These are phyloP conservation scores for Drosophila jambulina DNA, from an alignment of 1,140 invertebrate genomes.

Conservation along the genomic window DNA sequence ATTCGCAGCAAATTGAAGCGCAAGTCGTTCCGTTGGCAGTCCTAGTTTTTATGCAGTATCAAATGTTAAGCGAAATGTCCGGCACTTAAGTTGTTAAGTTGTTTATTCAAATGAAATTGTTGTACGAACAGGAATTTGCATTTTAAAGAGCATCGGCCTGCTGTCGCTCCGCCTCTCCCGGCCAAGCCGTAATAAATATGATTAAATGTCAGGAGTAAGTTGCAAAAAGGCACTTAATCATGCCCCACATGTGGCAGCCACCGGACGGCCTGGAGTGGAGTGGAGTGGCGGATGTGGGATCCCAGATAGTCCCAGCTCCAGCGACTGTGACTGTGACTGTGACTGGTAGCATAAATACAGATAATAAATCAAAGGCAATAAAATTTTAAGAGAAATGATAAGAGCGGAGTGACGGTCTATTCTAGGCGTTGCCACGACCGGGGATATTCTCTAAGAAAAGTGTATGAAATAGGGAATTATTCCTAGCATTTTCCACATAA, in stretches of 20 bases:
- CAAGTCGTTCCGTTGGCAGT: constrained; percentile 29
- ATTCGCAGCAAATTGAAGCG: constrained; percentile 69
- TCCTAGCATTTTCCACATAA: background rate
- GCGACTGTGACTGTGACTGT: constrained; percentile 21
- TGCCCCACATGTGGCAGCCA: constrained; percentile 66
- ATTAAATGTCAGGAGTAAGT: constrained; percentile 75
- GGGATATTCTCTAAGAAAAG: constrained; percentile 14
- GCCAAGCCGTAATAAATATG: constrained; percentile 62
- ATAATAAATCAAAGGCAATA: constrained; percentile 76
- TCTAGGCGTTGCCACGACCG: constrained; percentile 1
- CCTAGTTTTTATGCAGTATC: constrained; percentile 63
- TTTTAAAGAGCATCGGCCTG: constrained; percentile 56
- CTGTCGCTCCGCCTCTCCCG: background rate
- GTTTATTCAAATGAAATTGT: constrained; percentile 66
- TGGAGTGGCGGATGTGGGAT: constrained; percentile 1
- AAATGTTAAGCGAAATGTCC: constrained; percentile 69
- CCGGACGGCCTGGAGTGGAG: background rate
- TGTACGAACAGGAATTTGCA: constrained; percentile 64
- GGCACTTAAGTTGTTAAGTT: constrained; percentile 50
- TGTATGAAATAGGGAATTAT: background rate
- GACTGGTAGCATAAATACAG: constrained; percentile 66
- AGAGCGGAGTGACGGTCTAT: constrained; percentile 16
- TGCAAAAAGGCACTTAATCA: constrained; percentile 75
- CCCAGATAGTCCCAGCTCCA: constrained; percentile 16
- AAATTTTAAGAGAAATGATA: constrained; percentile 55